phyloP scores from a whole-genome alignment of 2,113 vertebrate species.

The Aix galericulata region DNA sequence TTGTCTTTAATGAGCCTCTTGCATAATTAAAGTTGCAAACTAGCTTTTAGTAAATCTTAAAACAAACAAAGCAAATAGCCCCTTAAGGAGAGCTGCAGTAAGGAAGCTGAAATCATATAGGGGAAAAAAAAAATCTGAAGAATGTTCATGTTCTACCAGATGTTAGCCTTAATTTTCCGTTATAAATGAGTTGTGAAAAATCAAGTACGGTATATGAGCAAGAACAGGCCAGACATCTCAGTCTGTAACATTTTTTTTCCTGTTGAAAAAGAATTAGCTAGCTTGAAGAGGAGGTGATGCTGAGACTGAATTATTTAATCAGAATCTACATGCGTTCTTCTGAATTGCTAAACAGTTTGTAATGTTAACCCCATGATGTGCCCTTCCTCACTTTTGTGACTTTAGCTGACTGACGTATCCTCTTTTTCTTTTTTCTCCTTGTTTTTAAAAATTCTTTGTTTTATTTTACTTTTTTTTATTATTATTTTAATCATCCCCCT shows the following conservation, averaged over 20 bases:
- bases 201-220: neutral
- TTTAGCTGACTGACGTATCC: neutral
- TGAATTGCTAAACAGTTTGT: neutral
- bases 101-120: neutral
- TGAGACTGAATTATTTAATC: slow-evolving; percentile 10
- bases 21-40: neutral
- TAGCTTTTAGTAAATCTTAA: neutral
- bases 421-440: neutral
- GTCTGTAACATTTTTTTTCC: neutral
- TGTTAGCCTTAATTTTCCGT: neutral
- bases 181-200: neutral
- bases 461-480: neutral
- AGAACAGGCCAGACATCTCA: neutral
- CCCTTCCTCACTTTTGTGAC: neutral
- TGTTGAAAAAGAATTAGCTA: neutral
- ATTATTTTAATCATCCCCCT: rapidly evolving
- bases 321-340: neutral
- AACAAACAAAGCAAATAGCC: neutral
- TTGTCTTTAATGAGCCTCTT: neutral
- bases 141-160: neutral
- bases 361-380: neutral
- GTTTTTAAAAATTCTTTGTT: neutral
- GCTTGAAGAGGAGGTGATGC: neutral
- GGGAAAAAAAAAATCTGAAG: neutral
- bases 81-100: neutral